A percentile compares a stretch with the other conserved stretches of the same genome.
Conservation (phyloP, 1,140 invertebrate species). For the Ectropis grisescens region DNA sequence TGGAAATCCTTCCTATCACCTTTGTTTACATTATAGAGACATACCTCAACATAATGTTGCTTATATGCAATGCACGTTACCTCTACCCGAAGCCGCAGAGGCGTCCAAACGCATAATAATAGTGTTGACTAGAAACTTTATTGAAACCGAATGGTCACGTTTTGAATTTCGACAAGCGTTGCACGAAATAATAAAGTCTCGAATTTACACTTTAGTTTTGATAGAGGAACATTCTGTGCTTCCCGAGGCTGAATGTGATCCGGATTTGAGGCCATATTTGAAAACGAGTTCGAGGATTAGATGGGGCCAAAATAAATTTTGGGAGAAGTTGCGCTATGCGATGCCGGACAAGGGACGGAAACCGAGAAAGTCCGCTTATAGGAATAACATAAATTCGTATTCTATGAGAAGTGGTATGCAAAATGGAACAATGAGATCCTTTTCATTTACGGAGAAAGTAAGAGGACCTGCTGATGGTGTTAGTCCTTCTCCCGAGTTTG, state of each 20-base stretch:
- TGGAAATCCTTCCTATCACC: slow-evolving; percentile 79
- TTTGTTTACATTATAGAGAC: slow-evolving; percentile 91
- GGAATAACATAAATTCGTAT: slow-evolving; percentile 83
- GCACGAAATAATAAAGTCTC: slow-evolving; percentile 86
- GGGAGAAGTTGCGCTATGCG: slow-evolving; percentile 90
- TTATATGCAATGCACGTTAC: slow-evolving; percentile 80
- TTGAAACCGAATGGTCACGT: slow-evolving; percentile 89
- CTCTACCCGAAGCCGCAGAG: slow-evolving; percentile 89
- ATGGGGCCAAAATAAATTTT: slow-evolving; percentile 93
- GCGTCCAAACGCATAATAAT: slow-evolving; percentile 85
- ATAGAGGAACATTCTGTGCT: slow-evolving; percentile 82
- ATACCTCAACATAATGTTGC: slow-evolving; percentile 76
- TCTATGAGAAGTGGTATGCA: slow-evolving; percentile 74
- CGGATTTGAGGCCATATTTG: slow-evolving; percentile 88
- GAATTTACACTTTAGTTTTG: slow-evolving; percentile 86
- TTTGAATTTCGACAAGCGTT: slow-evolving; percentile 87
- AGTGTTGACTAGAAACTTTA: slow-evolving; percentile 85
- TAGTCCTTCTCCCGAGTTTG: slow-evolving; percentile 37
- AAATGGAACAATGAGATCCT: slow-evolving; percentile 68
- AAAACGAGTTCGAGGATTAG: slow-evolving; percentile 85
- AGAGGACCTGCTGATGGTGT: slow-evolving; percentile 40
- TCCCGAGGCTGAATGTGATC: slow-evolving; percentile 86
- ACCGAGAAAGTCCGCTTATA: slow-evolving; percentile 68
- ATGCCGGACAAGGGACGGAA: slow-evolving; percentile 77
- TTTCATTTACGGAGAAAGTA: slow-evolving; percentile 61